These are phyloP conservation scores for Piaya cayana DNA, from an alignment of 2,113 vertebrate species.

Conservation along the genomic window DNA sequence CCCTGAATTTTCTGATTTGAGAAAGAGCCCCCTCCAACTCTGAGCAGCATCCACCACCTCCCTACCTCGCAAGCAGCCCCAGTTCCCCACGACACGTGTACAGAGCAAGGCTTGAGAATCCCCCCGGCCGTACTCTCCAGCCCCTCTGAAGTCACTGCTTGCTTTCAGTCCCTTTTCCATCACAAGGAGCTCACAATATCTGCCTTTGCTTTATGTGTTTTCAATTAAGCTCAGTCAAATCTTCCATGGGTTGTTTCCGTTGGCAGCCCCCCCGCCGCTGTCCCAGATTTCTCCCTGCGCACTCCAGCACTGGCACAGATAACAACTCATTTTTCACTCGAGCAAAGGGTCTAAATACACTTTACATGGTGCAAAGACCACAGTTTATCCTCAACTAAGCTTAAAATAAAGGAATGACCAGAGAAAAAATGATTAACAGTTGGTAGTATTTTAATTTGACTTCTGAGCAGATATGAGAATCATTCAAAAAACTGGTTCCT, in stretches of 20 bases:
- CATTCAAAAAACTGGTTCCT: neutral
- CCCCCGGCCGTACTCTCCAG: neutral
- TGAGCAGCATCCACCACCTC: rapidly evolving
- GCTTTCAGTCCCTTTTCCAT: neutral
- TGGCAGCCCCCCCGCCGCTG: slow-evolving; percentile 22
- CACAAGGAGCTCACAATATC: neutral
- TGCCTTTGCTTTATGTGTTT: slow-evolving; percentile 5
- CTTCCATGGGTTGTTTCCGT: slow-evolving; percentile 30
- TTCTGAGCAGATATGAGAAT: neutral
- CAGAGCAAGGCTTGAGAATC: neutral
- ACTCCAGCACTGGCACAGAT: neutral
- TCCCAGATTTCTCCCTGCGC: slow-evolving; percentile 32
- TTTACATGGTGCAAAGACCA: slow-evolving; percentile 29
- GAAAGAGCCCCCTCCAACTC: neutral
- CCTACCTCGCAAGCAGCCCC: rapidly evolving
- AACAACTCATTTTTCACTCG: slow-evolving; percentile 24
- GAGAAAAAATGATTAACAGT: neutral
- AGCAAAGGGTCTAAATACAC: slow-evolving; percentile 8
- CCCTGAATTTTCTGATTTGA: neutral
- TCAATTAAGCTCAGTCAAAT: slow-evolving; percentile 14
- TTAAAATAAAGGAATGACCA: neutral
- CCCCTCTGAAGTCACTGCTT: neutral
- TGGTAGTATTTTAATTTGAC: neutral
- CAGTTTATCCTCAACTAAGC: slow-evolving; percentile 14
- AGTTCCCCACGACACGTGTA: rapidly evolving